These are phyloP conservation scores for Cosmorhoe ocellata DNA, from an alignment of 2,888 invertebrate genomes.

Conservation along the genomic window DNA sequence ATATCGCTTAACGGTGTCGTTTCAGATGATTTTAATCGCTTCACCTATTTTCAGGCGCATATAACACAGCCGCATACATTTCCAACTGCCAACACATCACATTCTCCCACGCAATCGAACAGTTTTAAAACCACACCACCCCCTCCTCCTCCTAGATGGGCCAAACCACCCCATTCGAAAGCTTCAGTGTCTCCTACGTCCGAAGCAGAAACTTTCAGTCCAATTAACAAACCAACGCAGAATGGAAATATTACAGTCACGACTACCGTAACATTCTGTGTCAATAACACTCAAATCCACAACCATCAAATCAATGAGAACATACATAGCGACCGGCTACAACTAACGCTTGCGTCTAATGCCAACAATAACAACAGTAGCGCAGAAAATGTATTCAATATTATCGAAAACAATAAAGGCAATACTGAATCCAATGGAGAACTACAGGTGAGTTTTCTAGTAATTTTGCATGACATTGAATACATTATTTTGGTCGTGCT, in stretches of 20 bases:
- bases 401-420: constrained; percentile 59
- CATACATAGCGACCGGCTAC: constrained; percentile 73
- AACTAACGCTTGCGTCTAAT: constrained; percentile 81
- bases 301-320: constrained; percentile 79
- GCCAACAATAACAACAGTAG: constrained; percentile 72
- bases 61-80: constrained; percentile 81
- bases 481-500: constrained; percentile 22
- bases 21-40: constrained; percentile 55
- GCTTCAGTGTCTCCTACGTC: constrained; percentile 73
- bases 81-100: constrained; percentile 65
- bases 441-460: constrained; percentile 64
- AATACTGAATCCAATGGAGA: constrained; percentile 66
- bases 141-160: constrained; percentile 93
- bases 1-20: constrained; percentile 52
- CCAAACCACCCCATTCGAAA: constrained; percentile 86
- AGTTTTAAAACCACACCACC: constrained; percentile 86
- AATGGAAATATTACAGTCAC: constrained; percentile 91
- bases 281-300: constrained; percentile 83
- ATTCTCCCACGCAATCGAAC: constrained; percentile 65
- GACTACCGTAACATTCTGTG: constrained; percentile 92
- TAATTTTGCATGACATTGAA: constrained; percentile 51
- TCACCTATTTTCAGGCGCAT: constrained; percentile 80
- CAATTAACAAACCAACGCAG: constrained; percentile 74
- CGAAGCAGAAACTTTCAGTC: constrained; percentile 67
- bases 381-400: constrained; percentile 62